These are phyloP conservation scores for Xylocampa areola DNA, from an alignment of 2,888 invertebrate genomes.

Conservation along the genomic window DNA sequence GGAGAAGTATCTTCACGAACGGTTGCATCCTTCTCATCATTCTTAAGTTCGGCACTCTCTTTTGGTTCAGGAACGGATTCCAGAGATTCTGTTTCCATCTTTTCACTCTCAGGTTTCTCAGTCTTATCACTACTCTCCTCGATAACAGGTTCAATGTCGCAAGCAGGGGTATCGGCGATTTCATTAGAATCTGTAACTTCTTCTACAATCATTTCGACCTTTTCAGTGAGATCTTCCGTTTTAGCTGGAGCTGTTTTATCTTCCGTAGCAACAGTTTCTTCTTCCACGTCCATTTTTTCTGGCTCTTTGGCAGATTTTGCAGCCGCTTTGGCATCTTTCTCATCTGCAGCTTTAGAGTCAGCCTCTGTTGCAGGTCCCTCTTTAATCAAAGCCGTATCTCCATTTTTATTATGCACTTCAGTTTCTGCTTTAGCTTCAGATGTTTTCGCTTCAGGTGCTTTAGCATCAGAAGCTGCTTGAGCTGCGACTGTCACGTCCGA, in stretches of 20 bases:
- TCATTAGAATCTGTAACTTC: slow-evolving; percentile 69
- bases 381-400: slow-evolving; percentile 15
- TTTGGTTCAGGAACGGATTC: slow-evolving; percentile 64
- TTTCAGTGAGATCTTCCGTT: slow-evolving; percentile 55
- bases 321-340: slow-evolving; percentile 17
- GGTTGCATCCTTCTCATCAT: slow-evolving; percentile 57
- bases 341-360: slow-evolving; percentile 8
- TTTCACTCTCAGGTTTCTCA: slow-evolving; percentile 72
- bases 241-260: slow-evolving; percentile 24
- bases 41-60: slow-evolving; percentile 62
- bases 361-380: slow-evolving; percentile 40
- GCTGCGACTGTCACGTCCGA: too few relatives aligned
- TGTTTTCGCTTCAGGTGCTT: slow-evolving; percentile 8
- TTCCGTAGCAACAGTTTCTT: slow-evolving; percentile 52
- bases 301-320: slow-evolving; percentile 57
- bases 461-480: slow-evolving; percentile 9
- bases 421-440: slow-evolving; percentile 9
- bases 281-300: slow-evolving; percentile 77
- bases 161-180: slow-evolving; percentile 61
- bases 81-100: slow-evolving; percentile 68
- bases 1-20: slow-evolving; percentile 68
- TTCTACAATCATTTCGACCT: slow-evolving; percentile 64
- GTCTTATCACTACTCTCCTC: slow-evolving; percentile 73
- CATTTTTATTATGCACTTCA: slow-evolving; percentile 5
- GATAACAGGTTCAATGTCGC: slow-evolving; percentile 68